Percentiles rank a stretch among this genome's conserved stretches.
Evolutionary conservation across 2,797 vertebrate genomes (phyloP).

Genomic region (Pogoniulus pusillus): DNA sequence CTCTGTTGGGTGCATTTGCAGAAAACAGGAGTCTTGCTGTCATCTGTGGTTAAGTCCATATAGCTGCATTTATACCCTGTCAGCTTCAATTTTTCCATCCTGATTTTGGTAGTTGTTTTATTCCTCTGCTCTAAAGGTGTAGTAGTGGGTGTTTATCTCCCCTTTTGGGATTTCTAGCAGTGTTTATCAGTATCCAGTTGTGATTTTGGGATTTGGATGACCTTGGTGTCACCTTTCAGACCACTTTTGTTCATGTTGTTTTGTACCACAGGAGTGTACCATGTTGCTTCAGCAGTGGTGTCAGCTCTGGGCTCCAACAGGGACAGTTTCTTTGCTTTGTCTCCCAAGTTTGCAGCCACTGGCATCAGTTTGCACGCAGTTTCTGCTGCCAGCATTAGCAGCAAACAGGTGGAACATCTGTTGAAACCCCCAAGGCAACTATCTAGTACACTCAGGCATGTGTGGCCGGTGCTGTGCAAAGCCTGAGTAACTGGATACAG

Average conservation of each 20-base stretch:
- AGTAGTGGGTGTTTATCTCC: background rate
- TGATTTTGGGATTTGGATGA: background rate
- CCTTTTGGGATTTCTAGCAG: background rate
- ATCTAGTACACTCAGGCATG: fast-evolving
- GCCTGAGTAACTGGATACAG: background rate
- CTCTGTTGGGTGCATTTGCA: background rate
- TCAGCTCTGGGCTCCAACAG: background rate
- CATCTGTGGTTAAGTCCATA: background rate
- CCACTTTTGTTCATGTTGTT: background rate
- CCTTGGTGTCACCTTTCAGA: background rate
- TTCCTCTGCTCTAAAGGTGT: background rate
- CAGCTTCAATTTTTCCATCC: background rate
- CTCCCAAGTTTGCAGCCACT: background rate
- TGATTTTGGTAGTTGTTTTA: background rate
- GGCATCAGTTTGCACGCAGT: background rate
- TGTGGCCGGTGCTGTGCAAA: background rate
- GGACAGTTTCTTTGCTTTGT: background rate
- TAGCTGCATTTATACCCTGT: background rate
- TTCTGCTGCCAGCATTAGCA: background rate
- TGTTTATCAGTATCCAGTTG: background rate
- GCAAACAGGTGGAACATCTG: background rate
- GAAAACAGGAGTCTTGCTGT: background rate
- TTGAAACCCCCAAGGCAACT: background rate
- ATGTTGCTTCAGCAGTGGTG: background rate
- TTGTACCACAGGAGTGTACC: fast-evolving